Evolutionary conservation across 2,113 vertebrate genomes (phyloP), one percentile per base, ranked within the genome.

Genomic region (Hemibagrus wyckioides): DNA sequence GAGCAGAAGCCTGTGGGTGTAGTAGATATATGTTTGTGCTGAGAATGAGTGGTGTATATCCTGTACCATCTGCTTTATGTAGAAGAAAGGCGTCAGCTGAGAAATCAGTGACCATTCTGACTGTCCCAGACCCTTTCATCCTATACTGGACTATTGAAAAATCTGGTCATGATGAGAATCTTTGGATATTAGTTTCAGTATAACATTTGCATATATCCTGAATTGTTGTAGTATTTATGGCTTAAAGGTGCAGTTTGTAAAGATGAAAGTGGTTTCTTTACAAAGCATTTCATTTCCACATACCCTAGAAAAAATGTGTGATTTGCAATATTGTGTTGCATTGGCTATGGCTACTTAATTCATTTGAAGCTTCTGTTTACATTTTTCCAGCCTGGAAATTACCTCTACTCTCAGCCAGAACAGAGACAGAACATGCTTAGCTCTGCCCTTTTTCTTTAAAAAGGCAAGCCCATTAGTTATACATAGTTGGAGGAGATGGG

Each of bases 381-480:
- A 76, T 79, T 54, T 76, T 79, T 79, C 48, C 75, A 79, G 75
- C 28, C 14, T 79, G 75, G 75, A 79, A 79, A 79, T 79, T 19
- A 79, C 48, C 48, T 79, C 5, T 52, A 19, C 28, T 52, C 75
- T 79, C 7, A 52, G 44, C 75, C 75, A 79, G 25, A n/a, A 77
- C 44, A 30, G 75, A 77, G 75, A 23, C 25, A 50, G 75, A 79
- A 52, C 75, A 79, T 52, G 48, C 75, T 52, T 79, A 52, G 75
- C 48, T 79, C 48, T 79, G 75, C 75, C 75, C 48, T 50, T 79
- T 79, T 52, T 79, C 28, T 79, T 19, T 33, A 52, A 79, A 77
- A 79, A 33, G n/a, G 28, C 75, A 52, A 79, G 75, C 15, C 75
- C 15, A 79, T 79, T 79, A 79, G 75, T 79, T 52, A 52, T 79